These are phyloP conservation scores for Conchocele bisecta DNA, from an alignment of 2,888 invertebrate species.

Conservation along the genomic window DNA sequence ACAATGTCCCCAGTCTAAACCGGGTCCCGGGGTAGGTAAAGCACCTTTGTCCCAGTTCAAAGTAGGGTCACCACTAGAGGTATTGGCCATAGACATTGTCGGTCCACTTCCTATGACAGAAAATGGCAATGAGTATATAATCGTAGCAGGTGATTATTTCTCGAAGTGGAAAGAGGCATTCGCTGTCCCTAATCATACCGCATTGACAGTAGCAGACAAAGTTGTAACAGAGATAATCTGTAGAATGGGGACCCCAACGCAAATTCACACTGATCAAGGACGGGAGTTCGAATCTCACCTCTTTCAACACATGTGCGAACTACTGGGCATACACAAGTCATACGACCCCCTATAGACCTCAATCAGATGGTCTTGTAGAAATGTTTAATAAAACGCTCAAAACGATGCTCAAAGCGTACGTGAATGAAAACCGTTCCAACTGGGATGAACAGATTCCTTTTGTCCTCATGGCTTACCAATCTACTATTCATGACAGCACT, in stretches of 20 bases:
- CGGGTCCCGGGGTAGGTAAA: slow-evolving; percentile 43
- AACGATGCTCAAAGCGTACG: slow-evolving; percentile 28
- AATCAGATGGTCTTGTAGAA: slow-evolving; percentile 53
- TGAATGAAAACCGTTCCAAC: slow-evolving; percentile 32
- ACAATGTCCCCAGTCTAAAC: slow-evolving; percentile 41
- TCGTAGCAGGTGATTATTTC: slow-evolving; percentile 58
- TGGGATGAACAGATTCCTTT: slow-evolving; percentile 56
- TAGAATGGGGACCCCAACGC: slow-evolving; percentile 38
- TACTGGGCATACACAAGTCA: slow-evolving; percentile 50
- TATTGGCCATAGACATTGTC: slow-evolving; percentile 54
- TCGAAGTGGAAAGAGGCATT: slow-evolving; percentile 52
- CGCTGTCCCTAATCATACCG: slow-evolving; percentile 42
- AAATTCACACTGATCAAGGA: slow-evolving; percentile 60
- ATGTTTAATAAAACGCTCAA: slow-evolving; percentile 39
- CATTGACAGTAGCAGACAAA: slow-evolving; percentile 50
- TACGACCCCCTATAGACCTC: slow-evolving; percentile 53
- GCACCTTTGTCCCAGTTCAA: slow-evolving; percentile 32
- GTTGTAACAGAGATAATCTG: slow-evolving; percentile 50
- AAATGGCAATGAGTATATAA: slow-evolving; percentile 52
- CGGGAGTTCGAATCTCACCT: slow-evolving; percentile 54
- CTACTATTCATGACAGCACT: slow-evolving; percentile 44
- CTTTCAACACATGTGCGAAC: slow-evolving; percentile 44
- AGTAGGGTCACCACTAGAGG: slow-evolving; percentile 25
- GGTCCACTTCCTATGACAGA: slow-evolving; percentile 50
- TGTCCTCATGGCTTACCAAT: slow-evolving; percentile 47